These are phyloP conservation scores for Verasper variegatus DNA, from an alignment of 2,113 vertebrate species.

Conservation along the genomic window DNA sequence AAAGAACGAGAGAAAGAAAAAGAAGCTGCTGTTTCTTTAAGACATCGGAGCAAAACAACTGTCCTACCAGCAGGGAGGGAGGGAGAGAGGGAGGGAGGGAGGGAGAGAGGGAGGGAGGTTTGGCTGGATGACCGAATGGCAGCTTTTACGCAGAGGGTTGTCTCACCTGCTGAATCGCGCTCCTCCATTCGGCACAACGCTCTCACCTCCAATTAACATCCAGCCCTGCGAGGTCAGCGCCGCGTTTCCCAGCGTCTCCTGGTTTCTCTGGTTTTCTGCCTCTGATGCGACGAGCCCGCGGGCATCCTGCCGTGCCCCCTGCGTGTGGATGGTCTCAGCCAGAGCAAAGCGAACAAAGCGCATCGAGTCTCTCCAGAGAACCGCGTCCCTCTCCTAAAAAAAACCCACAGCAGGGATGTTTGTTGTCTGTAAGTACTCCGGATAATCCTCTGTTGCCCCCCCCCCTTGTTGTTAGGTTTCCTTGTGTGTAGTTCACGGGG, in stretches of 20 bases:
- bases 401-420: slow-evolving; percentile 56
- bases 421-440: slow-evolving; percentile 63
- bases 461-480: slow-evolving; percentile 9
- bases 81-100: not conserved
- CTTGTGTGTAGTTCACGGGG: slow-evolving; percentile 35
- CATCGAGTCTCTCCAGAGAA: slow-evolving; percentile 61
- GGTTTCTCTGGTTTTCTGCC: too few relatives aligned
- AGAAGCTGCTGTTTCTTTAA: slow-evolving; percentile 83
- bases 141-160: slow-evolving; percentile 77
- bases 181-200: slow-evolving; percentile 67
- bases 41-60: slow-evolving; percentile 74
- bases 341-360: slow-evolving; percentile 70
- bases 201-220: slow-evolving; percentile 72
- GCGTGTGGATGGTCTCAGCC: slow-evolving; percentile 49
- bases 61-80: slow-evolving; percentile 44
- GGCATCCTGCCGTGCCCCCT: slow-evolving; percentile 22
- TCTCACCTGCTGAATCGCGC: slow-evolving; percentile 85
- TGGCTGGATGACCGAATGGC: slow-evolving; percentile 82
- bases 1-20: not conserved
- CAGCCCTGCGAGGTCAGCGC: slow-evolving; percentile 48
- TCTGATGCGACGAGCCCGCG: slow-evolving; percentile 22
- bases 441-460: slow-evolving; percentile 46
- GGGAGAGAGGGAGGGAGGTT: slow-evolving; percentile 48
- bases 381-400: slow-evolving; percentile 32
- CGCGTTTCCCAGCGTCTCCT: not conserved